phyloP scores from a whole-genome alignment of 2,888 invertebrate genomes.

The Empis stercorea region DNA sequence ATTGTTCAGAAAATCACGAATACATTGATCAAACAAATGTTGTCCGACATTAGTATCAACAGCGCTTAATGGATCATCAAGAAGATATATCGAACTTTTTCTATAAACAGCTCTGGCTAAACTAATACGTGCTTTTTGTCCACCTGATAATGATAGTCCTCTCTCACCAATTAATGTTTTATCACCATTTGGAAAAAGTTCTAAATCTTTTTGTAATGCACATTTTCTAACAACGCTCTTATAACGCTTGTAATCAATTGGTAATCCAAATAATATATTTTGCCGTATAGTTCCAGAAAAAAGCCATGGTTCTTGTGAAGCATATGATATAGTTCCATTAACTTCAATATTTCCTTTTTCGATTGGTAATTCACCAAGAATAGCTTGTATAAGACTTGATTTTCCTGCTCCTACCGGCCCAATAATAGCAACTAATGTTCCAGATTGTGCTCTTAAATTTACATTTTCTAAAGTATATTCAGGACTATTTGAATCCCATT shows the following conservation, averaged over 20 bases:
- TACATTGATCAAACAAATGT: slow-evolving; percentile 62
- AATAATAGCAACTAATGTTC: slow-evolving; percentile 52
- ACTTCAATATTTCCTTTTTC: slow-evolving; percentile 43
- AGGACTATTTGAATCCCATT: slow-evolving; percentile 47
- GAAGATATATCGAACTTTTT: slow-evolving; percentile 70
- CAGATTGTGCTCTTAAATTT: slow-evolving; percentile 49
- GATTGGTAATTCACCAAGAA: slow-evolving; percentile 40
- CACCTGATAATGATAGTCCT: slow-evolving; percentile 71
- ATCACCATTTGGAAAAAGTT: slow-evolving; percentile 45
- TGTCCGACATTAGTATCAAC: slow-evolving; percentile 88
- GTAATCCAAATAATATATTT: slow-evolving; percentile 48
- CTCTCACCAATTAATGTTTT: slow-evolving; percentile 62
- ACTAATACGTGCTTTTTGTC: slow-evolving; percentile 80
- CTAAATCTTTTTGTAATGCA: slow-evolving; percentile 42
- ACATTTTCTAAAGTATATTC: slow-evolving; percentile 57
- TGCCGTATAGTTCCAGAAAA: slow-evolving; percentile 54
- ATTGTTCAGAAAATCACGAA: slow-evolving; percentile 40
- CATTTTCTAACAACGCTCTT: slow-evolving; percentile 39
- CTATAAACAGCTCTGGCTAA: slow-evolving; percentile 78
- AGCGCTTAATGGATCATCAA: slow-evolving; percentile 86
- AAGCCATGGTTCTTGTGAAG: slow-evolving; percentile 76
- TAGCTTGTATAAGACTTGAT: slow-evolving; percentile 40
- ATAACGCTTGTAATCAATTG: slow-evolving; percentile 46
- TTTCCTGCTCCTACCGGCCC: slow-evolving; percentile 62
- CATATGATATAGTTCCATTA: slow-evolving; percentile 52